Percentiles rank a stretch among this genome's conserved stretches.
phyloP scores from a whole-genome alignment of 2,797 vertebrate species.

The Lepilemur septentrionalis region DNA sequence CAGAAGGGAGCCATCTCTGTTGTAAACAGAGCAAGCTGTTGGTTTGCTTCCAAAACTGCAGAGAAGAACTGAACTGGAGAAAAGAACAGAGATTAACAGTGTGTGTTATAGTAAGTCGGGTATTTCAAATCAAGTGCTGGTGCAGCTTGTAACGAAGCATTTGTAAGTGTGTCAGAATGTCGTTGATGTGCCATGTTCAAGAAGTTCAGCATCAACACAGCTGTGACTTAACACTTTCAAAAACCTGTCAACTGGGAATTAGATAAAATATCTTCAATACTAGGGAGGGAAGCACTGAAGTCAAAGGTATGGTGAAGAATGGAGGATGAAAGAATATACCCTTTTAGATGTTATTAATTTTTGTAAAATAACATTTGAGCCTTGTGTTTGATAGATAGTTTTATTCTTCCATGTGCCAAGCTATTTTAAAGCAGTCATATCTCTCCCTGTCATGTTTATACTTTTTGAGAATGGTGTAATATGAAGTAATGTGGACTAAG shows the following conservation, averaged over 20 bases:
- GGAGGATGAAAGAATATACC: slow-evolving; percentile 48
- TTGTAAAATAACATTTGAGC: slow-evolving; percentile 73
- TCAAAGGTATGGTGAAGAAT: slow-evolving; percentile 42
- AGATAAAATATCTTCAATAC: slow-evolving; percentile 81
- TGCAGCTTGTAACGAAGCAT: slow-evolving; percentile 77
- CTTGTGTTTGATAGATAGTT: slow-evolving; percentile 77
- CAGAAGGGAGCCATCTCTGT: slow-evolving; percentile 72
- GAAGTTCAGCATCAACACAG: slow-evolving; percentile 80
- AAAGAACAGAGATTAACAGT: slow-evolving; percentile 75
- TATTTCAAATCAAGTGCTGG: slow-evolving; percentile 79
- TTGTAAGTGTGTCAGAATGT: slow-evolving; percentile 71
- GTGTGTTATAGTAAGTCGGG: slow-evolving; percentile 75
- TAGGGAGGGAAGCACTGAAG: slow-evolving; percentile 7
- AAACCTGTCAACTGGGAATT: slow-evolving; percentile 79
- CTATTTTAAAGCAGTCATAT: slow-evolving; percentile 81
- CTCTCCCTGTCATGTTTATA: slow-evolving; percentile 82
- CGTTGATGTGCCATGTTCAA: slow-evolving; percentile 66
- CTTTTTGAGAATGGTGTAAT: slow-evolving; percentile 80
- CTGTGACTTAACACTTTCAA: slow-evolving; percentile 80
- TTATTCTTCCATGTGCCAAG: slow-evolving; percentile 74
- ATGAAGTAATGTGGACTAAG: slow-evolving; percentile 79
- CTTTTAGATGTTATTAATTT: slow-evolving; percentile 81
- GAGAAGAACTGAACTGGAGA: slow-evolving; percentile 65
- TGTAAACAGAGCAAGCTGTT: slow-evolving; percentile 71
- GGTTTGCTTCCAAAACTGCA: slow-evolving; percentile 75